phyloP scores from a whole-genome alignment of 1,140 invertebrate species.

The Ridgeia piscesae region DNA sequence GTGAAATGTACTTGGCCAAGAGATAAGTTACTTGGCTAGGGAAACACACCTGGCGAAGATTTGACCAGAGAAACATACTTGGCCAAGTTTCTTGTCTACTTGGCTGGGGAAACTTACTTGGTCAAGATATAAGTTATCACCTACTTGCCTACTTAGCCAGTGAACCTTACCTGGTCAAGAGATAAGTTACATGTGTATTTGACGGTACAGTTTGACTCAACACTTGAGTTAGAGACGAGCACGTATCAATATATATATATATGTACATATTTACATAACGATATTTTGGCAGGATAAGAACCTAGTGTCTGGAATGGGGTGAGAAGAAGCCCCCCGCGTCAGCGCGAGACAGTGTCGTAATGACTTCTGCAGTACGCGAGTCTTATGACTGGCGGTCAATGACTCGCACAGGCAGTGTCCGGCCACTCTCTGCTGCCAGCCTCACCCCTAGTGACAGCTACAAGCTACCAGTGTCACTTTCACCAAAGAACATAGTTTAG shows the following conservation, averaged over 20 bases:
- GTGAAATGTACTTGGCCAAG: too few species aligned
- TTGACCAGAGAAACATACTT: too few species aligned
- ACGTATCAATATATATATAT: background rate
- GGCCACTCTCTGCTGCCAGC: too few species aligned
- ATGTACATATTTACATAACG: background rate
- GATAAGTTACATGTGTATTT: background rate
- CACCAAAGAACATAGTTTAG: background rate
- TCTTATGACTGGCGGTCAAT: background rate
- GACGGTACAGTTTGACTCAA: background rate
- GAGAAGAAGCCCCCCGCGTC: background rate
- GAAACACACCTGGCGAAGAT: too few species aligned
- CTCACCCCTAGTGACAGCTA: background rate
- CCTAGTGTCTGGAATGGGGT: constrained; percentile 3
- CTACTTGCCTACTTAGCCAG: too few species aligned
- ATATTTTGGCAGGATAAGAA: background rate
- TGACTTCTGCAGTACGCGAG: background rate
- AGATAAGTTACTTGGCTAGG: too few species aligned
- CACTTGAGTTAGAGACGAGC: background rate
- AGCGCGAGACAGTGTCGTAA: background rate
- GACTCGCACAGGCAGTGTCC: background rate
- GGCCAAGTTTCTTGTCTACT: too few species aligned
- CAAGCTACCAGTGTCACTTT: background rate
- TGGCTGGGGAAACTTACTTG: too few species aligned
- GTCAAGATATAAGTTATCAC: too few species aligned
- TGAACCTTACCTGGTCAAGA: too few species aligned